Conservation (phyloP, 2,797 vertebrate genomes). For the Eospalax fontanierii region DNA sequence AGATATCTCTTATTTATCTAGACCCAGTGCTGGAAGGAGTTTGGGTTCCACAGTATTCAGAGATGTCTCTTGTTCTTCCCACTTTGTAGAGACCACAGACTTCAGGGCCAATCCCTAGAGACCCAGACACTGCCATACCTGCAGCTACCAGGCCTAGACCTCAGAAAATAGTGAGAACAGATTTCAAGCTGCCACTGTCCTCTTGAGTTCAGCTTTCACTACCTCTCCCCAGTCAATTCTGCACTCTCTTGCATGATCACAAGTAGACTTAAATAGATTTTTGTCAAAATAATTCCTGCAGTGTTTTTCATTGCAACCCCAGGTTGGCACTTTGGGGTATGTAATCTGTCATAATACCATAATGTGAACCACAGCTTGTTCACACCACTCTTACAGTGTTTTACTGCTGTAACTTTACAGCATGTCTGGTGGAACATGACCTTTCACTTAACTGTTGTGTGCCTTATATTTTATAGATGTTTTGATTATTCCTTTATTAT, state of each 20-base stretch:
- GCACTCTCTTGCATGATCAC: neutral
- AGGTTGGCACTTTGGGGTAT: neutral
- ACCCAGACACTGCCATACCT: neutral
- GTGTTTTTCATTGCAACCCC: constrained; percentile 7
- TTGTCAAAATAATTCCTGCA: neutral
- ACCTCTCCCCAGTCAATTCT: neutral
- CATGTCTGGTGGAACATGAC: neutral
- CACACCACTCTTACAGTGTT: neutral
- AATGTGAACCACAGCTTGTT: neutral
- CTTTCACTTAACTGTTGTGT: neutral
- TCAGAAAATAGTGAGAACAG: neutral
- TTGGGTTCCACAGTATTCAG: neutral
- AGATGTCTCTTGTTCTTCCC: neutral
- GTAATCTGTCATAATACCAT: neutral
- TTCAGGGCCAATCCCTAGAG: neutral
- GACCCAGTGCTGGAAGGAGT: neutral
- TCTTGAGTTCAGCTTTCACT: neutral
- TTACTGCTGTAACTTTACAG: neutral
- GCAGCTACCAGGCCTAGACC: neutral
- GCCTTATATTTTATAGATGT: neutral
- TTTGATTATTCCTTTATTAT: constrained; percentile 39
- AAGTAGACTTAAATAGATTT: neutral
- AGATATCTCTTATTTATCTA: neutral
- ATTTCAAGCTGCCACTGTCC: neutral
- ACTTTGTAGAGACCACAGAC: neutral